Percentiles rank a stretch among this genome's conserved stretches.
Conservation (phyloP, 2,888 invertebrate species). For the Horisme vitalbata region DNA sequence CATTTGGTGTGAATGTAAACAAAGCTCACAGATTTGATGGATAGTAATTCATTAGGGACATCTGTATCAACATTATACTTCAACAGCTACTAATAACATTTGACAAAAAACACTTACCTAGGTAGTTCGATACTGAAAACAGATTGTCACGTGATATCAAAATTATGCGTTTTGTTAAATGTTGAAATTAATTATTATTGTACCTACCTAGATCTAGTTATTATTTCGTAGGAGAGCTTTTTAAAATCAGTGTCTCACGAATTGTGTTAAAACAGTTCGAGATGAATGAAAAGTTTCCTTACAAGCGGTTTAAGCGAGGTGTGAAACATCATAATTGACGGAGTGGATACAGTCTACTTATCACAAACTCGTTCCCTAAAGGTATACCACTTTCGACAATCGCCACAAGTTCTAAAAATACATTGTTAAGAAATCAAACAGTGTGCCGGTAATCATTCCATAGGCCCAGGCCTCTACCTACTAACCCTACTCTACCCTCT, state of each 20-base stretch:
- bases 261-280: slow-evolving; percentile 1
- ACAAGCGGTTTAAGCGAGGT: slow-evolving; percentile 14
- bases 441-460: too few species aligned
- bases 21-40: slow-evolving; percentile 16
- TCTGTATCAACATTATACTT: slow-evolving; percentile 16
- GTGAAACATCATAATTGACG: slow-evolving; percentile 17
- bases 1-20: slow-evolving; percentile 18
- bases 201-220: too few species aligned
- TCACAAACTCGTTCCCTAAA: slow-evolving; percentile 16
- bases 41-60: slow-evolving; percentile 20
- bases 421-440: slow-evolving; percentile 5
- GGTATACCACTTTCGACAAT: slow-evolving; percentile 11
- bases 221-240: background rate
- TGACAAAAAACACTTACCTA: too few species aligned
- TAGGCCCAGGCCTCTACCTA: too few species aligned
- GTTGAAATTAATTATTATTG: too few species aligned
- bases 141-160: too few species aligned
- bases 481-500: too few species aligned
- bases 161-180: too few species aligned
- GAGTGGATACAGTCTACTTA: slow-evolving; percentile 19
- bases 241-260: background rate
- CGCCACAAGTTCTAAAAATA: slow-evolving; percentile 8
- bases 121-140: too few species aligned
- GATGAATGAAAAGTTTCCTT: slow-evolving; percentile 10
- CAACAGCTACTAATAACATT: too few species aligned